These are phyloP conservation scores for Hemitrygon akajei DNA, from an alignment of 2,797 vertebrate species.

Conservation along the genomic window DNA sequence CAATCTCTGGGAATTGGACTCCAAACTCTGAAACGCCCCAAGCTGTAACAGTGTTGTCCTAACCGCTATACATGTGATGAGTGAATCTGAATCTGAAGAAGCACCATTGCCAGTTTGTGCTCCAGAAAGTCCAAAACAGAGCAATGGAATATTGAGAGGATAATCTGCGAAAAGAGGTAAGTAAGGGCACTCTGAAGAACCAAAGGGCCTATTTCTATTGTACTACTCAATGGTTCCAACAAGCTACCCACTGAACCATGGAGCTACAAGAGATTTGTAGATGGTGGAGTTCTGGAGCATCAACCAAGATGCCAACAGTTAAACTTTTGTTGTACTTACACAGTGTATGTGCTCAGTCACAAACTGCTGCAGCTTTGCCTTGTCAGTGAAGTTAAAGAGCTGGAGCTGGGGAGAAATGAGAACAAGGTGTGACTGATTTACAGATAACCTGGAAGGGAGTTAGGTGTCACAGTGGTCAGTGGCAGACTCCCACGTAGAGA, in stretches of 20 bases:
- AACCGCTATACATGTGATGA: too few species aligned
- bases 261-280: too few species aligned
- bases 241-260: too few species aligned
- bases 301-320: too few species aligned
- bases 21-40: too few species aligned
- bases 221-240: background rate
- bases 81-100: background rate
- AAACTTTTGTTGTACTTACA: slow-evolving; percentile 57
- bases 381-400: slow-evolving; percentile 69
- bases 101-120: background rate
- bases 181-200: too few species aligned
- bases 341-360: slow-evolving; percentile 65
- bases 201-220: too few species aligned
- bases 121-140: background rate
- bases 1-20: too few species aligned
- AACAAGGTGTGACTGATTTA: background rate
- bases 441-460: background rate
- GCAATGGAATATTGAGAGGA: background rate
- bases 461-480: too few species aligned
- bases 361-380: slow-evolving; percentile 63
- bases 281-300: too few species aligned
- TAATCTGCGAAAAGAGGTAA: background rate
- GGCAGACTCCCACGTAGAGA: too few species aligned
- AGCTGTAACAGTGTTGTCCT: too few species aligned
- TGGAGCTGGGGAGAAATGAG: slow-evolving; percentile 56